Evolutionary conservation across 2,113 vertebrate genomes (phyloP), one percentile per base, ranked within the genome.

Genomic region (Helogale parvula): DNA sequence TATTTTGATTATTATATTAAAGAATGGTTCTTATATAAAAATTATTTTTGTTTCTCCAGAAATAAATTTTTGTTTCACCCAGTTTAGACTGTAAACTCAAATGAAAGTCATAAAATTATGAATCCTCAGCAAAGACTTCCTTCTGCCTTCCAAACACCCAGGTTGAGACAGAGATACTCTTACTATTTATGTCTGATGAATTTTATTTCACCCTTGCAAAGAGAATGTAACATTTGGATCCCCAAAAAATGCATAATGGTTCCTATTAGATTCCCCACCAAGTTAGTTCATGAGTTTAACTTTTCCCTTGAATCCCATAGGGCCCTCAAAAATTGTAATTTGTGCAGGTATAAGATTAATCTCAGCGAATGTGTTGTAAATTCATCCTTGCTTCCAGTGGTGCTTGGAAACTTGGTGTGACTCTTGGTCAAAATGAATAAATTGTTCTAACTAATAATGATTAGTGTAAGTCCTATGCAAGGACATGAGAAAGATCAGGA

Each of bases 91-190:
- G 31, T 1, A 41, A 35, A 76, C 83, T 94, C 63, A 77, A 33
- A 83, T 38, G n/a, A 91, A 4, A 5, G 14, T 35, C 82, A 60
- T 45, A 27, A 33, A 74, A 47, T 45, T 71, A 52, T 25, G 15
- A 68, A 33, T 63, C 23, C 1, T 41, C 21, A 29, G 25, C 3
- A 23, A 89, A 60, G 17, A 60, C 10, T 5, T 57, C 10, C 7
- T 0, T 23, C 5, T 0, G 1, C 25, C 16, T 74, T 60, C 15
- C 5, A 14, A 41, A 27, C 7, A 14, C 13, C 47, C 16, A 21
- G 11, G 33, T 79, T 27, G 71, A 84, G n/a, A 79, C 1, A 69
- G 74, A 77, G 14, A 50, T 7, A n/a, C 31, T 25, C 38, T 80
- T 74, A 19, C 7, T 38, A 31, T 25, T 74, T 91, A 63, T 65